Percentiles rank a stretch among this genome's conserved stretches.
These are phyloP conservation scores for Lepilemur ruficaudatus DNA, from an alignment of 2,797 vertebrate genomes.

Conservation along the genomic window DNA sequence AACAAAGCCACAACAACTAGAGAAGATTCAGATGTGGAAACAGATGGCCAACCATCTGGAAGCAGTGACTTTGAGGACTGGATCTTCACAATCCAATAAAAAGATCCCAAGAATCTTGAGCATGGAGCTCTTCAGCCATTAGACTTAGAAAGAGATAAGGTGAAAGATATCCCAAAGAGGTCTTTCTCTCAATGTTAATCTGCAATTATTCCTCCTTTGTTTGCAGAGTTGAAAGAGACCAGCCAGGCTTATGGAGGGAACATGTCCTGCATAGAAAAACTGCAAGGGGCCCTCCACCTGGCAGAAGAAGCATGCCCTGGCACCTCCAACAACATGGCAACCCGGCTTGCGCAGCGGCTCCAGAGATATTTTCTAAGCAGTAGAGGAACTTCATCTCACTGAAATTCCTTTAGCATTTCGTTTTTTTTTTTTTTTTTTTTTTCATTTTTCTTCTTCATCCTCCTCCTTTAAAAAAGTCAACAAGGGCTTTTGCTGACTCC, in stretches of 20 bases:
- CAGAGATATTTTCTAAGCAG: constrained; percentile 90
- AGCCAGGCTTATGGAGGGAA: too few relatives aligned
- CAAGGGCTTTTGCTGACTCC: constrained; percentile 64
- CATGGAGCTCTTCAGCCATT: constrained; percentile 87
- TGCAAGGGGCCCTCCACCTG: too few relatives aligned
- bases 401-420: constrained; percentile 74
- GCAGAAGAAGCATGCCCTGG: too few relatives aligned
- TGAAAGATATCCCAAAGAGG: constrained; percentile 90
- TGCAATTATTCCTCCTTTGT: constrained; percentile 94
- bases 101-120: constrained; percentile 88
- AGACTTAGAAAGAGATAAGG: constrained; percentile 88
- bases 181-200: constrained; percentile 94
- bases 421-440: not conserved
- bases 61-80: constrained; percentile 89
- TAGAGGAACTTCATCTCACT: constrained; percentile 89
- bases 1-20: constrained; percentile 93
- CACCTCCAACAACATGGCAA: too few relatives aligned
- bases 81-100: constrained; percentile 95
- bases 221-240: constrained; percentile 87
- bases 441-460: constrained; percentile 47
- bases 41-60: constrained; percentile 90
- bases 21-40: constrained; percentile 94
- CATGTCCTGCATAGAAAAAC: too few relatives aligned
- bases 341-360: too few relatives aligned
- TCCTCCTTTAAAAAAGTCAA: constrained; percentile 60